phyloP scores from a whole-genome alignment of 2,113 vertebrate species.

The Xenopus laevis region DNA sequence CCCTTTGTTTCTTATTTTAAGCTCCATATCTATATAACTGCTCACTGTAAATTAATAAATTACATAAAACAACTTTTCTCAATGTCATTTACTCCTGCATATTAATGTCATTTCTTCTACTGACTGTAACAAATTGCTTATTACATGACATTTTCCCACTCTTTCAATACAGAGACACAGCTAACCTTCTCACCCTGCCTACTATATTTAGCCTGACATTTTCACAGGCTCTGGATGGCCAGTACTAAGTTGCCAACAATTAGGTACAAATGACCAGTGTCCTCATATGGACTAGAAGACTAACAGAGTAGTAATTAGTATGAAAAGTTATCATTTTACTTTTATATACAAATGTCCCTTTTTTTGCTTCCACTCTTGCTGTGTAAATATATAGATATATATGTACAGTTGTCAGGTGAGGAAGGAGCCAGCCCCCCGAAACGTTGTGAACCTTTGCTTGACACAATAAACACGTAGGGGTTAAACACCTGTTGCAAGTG shows the following conservation, averaged over 20 bases:
- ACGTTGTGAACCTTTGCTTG: too few relatives aligned
- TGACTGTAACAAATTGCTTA: neutral
- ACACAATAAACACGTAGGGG: too few relatives aligned
- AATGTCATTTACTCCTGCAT: neutral
- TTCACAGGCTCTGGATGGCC: neutral
- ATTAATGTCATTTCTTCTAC: neutral
- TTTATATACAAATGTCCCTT: too few relatives aligned
- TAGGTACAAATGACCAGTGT: neutral
- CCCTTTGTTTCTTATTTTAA: neutral
- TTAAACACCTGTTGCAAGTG: too few relatives aligned
- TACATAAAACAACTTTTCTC: neutral
- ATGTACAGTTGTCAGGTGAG: too few relatives aligned
- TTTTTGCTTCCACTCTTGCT: too few relatives aligned
- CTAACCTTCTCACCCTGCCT: neutral
- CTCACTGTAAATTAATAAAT: too few relatives aligned
- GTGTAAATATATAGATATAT: too few relatives aligned
- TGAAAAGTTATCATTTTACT: too few relatives aligned
- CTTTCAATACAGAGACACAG: neutral
- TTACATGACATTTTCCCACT: neutral
- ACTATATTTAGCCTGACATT: slow-evolving; percentile 5
- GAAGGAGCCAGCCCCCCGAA: too few relatives aligned
- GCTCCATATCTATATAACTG: neutral
- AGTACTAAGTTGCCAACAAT: slow-evolving; percentile 1
- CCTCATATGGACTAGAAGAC: too few relatives aligned
- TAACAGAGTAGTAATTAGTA: too few relatives aligned